Conservation (phyloP, 2,113 vertebrate species). For the Toxotes jaculatrix region DNA sequence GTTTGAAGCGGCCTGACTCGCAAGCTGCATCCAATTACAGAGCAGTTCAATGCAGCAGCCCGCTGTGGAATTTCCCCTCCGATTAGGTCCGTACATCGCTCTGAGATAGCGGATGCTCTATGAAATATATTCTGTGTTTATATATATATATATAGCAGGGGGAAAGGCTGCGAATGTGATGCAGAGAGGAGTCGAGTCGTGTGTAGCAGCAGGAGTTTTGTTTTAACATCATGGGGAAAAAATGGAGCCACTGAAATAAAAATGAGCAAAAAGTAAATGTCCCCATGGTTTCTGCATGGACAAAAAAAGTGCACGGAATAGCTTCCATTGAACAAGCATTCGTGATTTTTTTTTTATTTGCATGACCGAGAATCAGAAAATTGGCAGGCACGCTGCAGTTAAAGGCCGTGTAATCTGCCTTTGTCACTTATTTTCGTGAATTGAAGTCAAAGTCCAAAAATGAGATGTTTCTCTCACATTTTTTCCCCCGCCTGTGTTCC, state of each 20-base stretch:
- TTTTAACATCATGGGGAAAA: not conserved
- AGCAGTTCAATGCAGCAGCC: slow-evolving; percentile 13
- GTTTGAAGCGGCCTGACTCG: slow-evolving; percentile 5
- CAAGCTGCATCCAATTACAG: slow-evolving; percentile 66
- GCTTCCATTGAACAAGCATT: no score
- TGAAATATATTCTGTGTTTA: no score
- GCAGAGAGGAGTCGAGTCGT: no score
- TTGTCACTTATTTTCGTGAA: not conserved
- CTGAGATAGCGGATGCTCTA: not conserved
- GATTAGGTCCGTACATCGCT: not conserved
- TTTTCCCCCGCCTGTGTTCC: no score
- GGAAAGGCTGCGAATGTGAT: no score
- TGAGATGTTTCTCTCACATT: no score
- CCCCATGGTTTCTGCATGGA: not conserved
- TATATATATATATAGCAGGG: not conserved
- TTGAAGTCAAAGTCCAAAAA: not conserved
- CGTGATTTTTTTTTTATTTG: no score
- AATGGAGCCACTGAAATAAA: not conserved
- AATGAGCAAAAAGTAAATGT: not conserved
- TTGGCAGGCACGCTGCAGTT: not conserved
- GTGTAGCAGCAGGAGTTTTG: not conserved
- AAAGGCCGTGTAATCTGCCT: not conserved
- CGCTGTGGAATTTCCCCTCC: slow-evolving; percentile 48
- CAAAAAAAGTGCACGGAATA: no score
- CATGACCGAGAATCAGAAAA: not conserved